Evolutionary conservation across 2,888 invertebrate genomes (phyloP).

Genomic region (Elmis aenea): DNA sequence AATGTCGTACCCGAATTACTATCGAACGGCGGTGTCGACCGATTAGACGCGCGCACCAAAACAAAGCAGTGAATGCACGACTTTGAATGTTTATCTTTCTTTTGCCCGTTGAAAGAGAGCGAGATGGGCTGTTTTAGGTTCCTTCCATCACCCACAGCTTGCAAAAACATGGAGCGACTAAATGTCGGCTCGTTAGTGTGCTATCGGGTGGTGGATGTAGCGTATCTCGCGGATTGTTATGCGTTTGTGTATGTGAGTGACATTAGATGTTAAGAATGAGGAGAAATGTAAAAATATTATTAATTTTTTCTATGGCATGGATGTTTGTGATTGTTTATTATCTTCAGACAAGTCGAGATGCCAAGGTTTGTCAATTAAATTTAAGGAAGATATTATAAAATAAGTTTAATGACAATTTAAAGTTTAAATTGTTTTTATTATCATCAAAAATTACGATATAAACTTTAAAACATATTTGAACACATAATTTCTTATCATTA

Average conservation of each 20-base stretch:
- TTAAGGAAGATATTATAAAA: no score
- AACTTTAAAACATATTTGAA: no score
- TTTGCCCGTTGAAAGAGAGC: constrained; percentile 9
- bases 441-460: no score
- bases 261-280: constrained; percentile 44
- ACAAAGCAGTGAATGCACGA: constrained; percentile 14
- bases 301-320: constrained; percentile 58
- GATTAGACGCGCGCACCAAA: constrained; percentile 19
- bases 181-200: constrained; percentile 23
- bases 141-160: constrained; percentile 18
- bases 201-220: constrained; percentile 16
- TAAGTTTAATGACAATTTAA: no score
- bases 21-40: no score
- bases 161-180: constrained; percentile 22
- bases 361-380: constrained; percentile 47
- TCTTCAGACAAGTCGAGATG: constrained; percentile 53
- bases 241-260: constrained; percentile 19
- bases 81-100: constrained; percentile 13
- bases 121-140: constrained; percentile 16
- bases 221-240: constrained; percentile 10
- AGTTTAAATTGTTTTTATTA: no score
- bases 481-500: no score
- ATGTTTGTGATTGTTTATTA: constrained; percentile 62
- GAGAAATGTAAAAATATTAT: constrained; percentile 58
- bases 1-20: no score